Base-by-base conservation (phyloP, 92 coral and sea anemone genomes). In the Galaxea fascicularis region DNA sequence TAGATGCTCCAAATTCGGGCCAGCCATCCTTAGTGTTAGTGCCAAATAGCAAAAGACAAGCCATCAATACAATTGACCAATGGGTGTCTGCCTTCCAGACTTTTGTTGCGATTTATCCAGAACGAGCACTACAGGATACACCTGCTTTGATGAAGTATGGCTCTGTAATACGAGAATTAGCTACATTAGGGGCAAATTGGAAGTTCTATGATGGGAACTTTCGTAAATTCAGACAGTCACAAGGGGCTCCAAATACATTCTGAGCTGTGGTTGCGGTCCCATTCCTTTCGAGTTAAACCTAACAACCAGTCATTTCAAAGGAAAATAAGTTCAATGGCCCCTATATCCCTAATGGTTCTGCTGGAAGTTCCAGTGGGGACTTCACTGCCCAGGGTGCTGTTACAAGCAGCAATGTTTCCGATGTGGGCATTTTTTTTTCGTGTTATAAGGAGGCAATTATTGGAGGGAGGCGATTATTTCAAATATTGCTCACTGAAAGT, bases 181-280 rank as follows among this genome's bases (percentile, higher is more conserved):
- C 64, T 1, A 58, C 64, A 58, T 58, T 4, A 58, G 64, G 64
- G 24, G 64, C 27, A 18, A 58, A 58, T 9, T 58, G 64, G 1
- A 58, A 58, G 64, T 58, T 58, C 26, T 59, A 59, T 10, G 65
- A 59, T 20, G 65, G n/a, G 29, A 59, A 59, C 28, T 87, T 80
- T 25, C 51, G 90, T 12, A 60, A 31, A 10, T 26, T 77, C 51
- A 58, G 79, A 15, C 68, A 86, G 3, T 35, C 41, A 6, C 41
- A 35, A 35, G 47, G 18, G 45, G 53, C 11, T 75, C 86, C 87
- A 41, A 20, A 53, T 82, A 11, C 74, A 76, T 65, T 41, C 84
- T 10, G 81, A 88, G 52, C 73, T 83, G 18, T 83, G 91, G 85
- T 20, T 88, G 11, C 57, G 80, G 70, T 66, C 74, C 8, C 75